A percentile compares a stretch with the other conserved stretches of the same genome.
Conservation (phyloP, 2,888 invertebrate species). For the Eupithecia centaureata region DNA sequence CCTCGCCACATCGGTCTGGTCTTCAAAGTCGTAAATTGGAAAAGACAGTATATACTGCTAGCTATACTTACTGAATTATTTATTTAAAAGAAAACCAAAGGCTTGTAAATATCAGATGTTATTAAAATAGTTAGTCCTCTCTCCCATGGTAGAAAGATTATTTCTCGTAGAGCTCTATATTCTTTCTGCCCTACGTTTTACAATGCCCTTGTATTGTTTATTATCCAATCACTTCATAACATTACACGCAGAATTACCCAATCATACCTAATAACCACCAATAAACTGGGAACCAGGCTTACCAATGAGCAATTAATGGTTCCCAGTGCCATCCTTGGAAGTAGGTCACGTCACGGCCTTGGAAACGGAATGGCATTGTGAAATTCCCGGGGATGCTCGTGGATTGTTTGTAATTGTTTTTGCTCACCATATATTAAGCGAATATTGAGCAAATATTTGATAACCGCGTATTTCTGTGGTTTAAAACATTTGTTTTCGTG, state of each 20-base stretch:
- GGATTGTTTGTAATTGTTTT: slow-evolving; percentile 11
- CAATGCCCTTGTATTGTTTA: neutral
- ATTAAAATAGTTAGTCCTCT: neutral
- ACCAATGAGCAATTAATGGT: slow-evolving; percentile 26
- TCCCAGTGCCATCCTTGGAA: slow-evolving; percentile 37
- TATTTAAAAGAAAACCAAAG: no score
- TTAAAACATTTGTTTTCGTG: neutral
- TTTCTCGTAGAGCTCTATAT: neutral
- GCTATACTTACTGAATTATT: no score
- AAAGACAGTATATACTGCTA: no score
- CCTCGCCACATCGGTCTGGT: no score
- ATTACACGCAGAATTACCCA: slow-evolving; percentile 20
- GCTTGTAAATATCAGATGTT: neutral
- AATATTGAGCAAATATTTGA: neutral
- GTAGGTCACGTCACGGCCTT: slow-evolving; percentile 41
- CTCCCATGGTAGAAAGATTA: neutral
- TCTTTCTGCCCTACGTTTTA: neutral
- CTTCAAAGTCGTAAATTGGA: no score
- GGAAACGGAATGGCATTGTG: slow-evolving; percentile 27
- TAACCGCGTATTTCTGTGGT: neutral
- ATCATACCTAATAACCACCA: slow-evolving; percentile 24
- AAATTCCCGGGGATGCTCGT: slow-evolving; percentile 21
- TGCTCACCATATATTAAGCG: neutral
- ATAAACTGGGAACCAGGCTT: slow-evolving; percentile 13
- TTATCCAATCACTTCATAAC: slow-evolving; percentile 14